A percentile compares a stretch with the other conserved stretches of the same genome.
phyloP scores from a whole-genome alignment of 2,113 vertebrate species.

The Phalacrocorax aristotelis region DNA sequence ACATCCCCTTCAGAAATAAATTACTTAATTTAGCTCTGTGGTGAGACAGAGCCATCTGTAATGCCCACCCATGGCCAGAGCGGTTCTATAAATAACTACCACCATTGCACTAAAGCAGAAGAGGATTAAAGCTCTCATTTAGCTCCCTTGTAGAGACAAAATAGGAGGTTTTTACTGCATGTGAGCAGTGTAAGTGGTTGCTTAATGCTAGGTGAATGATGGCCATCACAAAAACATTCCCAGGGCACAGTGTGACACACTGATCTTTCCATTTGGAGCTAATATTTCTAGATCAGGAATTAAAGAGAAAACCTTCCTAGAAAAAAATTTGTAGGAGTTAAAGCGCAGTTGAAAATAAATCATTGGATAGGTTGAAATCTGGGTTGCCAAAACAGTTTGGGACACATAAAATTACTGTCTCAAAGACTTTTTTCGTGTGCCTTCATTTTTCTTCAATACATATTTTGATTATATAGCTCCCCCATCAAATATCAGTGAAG shows the following conservation, averaged over 20 bases:
- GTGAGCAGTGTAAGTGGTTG: not conserved
- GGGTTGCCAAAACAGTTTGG: not conserved
- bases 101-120: not conserved
- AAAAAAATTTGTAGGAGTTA: not conserved
- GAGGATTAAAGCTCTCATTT: constrained; percentile 44
- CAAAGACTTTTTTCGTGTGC: not conserved
- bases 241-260: not conserved
- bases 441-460: not conserved
- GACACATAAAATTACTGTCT: not conserved
- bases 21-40: constrained; percentile 54
- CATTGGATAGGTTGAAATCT: not conserved
- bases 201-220: not conserved
- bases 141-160: constrained; percentile 20
- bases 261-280: not conserved
- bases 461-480: not conserved
- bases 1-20: constrained; percentile 35
- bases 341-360: not conserved
- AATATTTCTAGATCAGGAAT: not conserved
- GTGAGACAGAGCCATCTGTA: constrained; percentile 61
- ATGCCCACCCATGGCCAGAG: constrained; percentile 35
- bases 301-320: not conserved
- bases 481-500: not conserved
- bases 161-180: not conserved
- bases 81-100: constrained; percentile 44
- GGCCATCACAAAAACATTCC: not conserved